Evolutionary conservation across 2,888 invertebrate species (phyloP).

Genomic region (Patella pellucida): DNA sequence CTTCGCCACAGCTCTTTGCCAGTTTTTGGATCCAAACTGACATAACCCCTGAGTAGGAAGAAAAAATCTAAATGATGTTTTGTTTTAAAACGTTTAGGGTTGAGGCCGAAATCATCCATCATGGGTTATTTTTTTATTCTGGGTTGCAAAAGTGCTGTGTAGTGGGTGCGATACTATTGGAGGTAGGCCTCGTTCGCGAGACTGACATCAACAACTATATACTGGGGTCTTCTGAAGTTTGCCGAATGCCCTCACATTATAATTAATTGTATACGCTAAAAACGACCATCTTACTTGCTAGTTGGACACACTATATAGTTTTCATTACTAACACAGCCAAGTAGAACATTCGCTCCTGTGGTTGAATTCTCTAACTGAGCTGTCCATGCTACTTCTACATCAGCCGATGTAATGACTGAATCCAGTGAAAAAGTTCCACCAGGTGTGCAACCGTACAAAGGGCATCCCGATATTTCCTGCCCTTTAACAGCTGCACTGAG

Average conservation of each 20-base stretch:
- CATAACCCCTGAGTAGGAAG: conserved; percentile 44
- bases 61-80: too few species aligned
- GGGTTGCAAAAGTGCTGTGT: too few species aligned
- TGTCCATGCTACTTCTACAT: conserved; percentile 37
- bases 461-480: conserved; percentile 37
- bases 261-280: neutral
- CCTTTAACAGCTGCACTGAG: conserved; percentile 7
- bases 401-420: conserved; percentile 31
- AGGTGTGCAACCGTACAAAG: conserved; percentile 47
- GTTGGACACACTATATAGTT: conserved; percentile 35
- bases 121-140: too few species aligned
- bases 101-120: too few species aligned
- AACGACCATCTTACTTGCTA: neutral
- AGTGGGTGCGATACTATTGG: too few species aligned
- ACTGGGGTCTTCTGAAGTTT: too few species aligned
- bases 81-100: too few species aligned
- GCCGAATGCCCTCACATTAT: too few species aligned
- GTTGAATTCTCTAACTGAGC: conserved; percentile 6
- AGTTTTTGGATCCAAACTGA: conserved; percentile 36
- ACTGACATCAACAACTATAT: too few species aligned
- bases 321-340: conserved; percentile 43
- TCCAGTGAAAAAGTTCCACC: conserved; percentile 45
- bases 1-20: conserved; percentile 46
- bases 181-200: too few species aligned
- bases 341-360: neutral